Evolutionary conservation across 2,797 vertebrate species (phyloP).

Genomic region (Ispidina picta): DNA sequence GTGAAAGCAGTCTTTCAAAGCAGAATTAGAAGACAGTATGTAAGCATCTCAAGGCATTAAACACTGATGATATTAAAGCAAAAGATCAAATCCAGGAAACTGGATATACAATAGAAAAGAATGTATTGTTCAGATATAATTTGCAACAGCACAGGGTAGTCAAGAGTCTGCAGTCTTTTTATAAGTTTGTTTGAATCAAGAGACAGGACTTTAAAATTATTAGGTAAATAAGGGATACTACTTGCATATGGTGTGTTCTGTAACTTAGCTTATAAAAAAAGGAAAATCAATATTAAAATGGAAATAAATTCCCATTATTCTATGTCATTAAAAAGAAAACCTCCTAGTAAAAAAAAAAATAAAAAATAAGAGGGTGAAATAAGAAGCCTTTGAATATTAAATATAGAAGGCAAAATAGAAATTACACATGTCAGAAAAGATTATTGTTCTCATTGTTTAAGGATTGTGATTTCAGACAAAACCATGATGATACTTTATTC

Average conservation of each 20-base stretch:
- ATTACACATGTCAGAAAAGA: neutral
- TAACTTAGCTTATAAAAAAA: neutral
- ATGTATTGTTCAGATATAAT: neutral
- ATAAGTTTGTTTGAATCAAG: neutral
- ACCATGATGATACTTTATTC: neutral
- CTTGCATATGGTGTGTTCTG: neutral
- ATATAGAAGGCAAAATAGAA: neutral
- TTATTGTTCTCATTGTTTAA: neutral
- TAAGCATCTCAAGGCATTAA: slow-evolving; percentile 10
- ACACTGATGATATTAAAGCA: neutral
- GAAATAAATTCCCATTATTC: neutral
- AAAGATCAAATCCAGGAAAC: neutral
- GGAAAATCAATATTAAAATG: neutral
- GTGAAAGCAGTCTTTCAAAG: neutral
- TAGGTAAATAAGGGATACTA: neutral
- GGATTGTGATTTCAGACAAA: neutral
- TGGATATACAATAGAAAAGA: neutral
- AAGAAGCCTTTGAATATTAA: neutral
- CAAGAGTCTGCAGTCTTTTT: neutral
- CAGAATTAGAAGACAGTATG: neutral
- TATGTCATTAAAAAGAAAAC: neutral
- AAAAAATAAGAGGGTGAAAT: neutral
- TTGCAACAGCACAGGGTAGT: neutral
- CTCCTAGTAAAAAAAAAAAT: neutral
- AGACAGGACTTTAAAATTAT: neutral